Conservation (phyloP, 2,888 invertebrate species). For the Lottia scabra region DNA sequence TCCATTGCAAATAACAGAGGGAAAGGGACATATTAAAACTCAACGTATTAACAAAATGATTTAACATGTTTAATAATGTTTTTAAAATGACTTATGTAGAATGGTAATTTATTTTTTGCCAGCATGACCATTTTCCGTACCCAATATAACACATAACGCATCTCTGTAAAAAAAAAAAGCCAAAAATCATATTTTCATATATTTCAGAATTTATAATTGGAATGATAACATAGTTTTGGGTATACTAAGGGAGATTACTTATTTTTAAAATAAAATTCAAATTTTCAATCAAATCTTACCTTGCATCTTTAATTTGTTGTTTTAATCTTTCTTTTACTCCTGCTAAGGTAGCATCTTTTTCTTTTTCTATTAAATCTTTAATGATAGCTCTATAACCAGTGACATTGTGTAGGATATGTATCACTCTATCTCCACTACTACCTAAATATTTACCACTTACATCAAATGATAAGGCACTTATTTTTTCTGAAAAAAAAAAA, state of each 20-base stretch:
- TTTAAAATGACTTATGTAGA: too few relatives aligned
- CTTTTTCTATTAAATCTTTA: conserved; percentile 62
- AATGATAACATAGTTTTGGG: too few relatives aligned
- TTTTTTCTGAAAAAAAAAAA: conserved; percentile 74
- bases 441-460: conserved; percentile 80
- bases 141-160: conserved; percentile 35
- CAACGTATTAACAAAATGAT: too few relatives aligned
- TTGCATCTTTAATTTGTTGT: conserved; percentile 75
- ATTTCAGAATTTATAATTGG: not conserved
- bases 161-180: conserved; percentile 30
- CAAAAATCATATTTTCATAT: too few relatives aligned
- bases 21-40: too few relatives aligned
- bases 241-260: too few relatives aligned
- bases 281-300: conserved; percentile 34
- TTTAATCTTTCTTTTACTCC: conserved; percentile 84
- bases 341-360: conserved; percentile 70
- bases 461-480: conserved; percentile 81
- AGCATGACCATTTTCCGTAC: too few relatives aligned
- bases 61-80: too few relatives aligned
- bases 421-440: conserved; percentile 81
- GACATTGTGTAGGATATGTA: conserved; percentile 84
- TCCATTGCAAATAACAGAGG: too few relatives aligned
- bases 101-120: too few relatives aligned
- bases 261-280: not conserved
- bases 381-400: conserved; percentile 75